A percentile compares a stretch with the other conserved stretches of the same genome.
Evolutionary conservation across 2,113 vertebrate genomes (phyloP).

Genomic region (Maccullochella peelii): DNA sequence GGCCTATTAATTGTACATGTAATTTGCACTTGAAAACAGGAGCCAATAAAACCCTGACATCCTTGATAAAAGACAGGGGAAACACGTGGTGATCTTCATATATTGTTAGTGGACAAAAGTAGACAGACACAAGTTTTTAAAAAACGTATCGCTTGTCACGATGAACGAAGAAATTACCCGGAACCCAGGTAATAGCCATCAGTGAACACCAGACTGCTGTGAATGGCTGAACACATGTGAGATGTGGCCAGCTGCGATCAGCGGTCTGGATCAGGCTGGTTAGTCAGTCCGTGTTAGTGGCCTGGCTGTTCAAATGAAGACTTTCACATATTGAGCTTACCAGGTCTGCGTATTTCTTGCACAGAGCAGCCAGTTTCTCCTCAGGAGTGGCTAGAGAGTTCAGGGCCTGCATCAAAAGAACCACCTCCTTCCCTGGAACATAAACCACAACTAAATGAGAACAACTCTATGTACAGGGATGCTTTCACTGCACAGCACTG

Average conservation of each 20-base stretch:
- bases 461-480: no score
- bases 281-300: background rate
- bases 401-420: constrained; percentile 96
- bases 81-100: no score
- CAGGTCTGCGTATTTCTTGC: constrained; percentile 98
- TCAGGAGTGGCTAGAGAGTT: constrained; percentile 95
- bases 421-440: constrained; percentile 94
- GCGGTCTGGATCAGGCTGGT: background rate
- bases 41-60: background rate
- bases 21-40: background rate
- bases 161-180: no score
- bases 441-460: background rate
- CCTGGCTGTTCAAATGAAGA: background rate
- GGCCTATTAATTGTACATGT: background rate
- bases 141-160: no score
- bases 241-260: no score
- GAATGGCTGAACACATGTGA: no score
- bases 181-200: no score
- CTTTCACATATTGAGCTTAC: constrained; percentile 79
- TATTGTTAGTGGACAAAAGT: no score
- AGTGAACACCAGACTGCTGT: no score
- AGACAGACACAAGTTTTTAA: no score
- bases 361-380: constrained; percentile 97
- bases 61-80: background rate
- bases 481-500: background rate